Evolutionary conservation across 30 jellyfish, hydroid and myxozoan genomes (phyloP).

Genomic region (Pelagia noctiluca): DNA sequence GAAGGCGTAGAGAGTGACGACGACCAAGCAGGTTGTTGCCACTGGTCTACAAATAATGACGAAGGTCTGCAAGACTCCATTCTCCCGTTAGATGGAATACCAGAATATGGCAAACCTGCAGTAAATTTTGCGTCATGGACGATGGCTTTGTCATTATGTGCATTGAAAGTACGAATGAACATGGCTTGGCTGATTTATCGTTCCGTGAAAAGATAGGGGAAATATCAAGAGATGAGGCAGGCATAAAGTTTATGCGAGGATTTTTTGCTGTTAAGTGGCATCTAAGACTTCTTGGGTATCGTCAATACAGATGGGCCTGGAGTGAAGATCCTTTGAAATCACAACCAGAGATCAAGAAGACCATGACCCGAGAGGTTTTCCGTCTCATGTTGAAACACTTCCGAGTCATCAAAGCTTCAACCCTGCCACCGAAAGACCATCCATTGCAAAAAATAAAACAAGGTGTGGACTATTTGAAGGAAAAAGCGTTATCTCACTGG

Average conservation of each 20-base stretch:
- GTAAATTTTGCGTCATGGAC: too few species aligned
- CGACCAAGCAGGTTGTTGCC: too few species aligned
- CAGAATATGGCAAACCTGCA: too few species aligned
- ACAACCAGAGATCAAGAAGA: not conserved
- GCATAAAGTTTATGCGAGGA: not conserved
- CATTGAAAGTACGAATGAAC: not conserved
- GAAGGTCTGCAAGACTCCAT: too few species aligned
- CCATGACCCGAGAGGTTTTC: too few species aligned
- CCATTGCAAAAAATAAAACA: not conserved
- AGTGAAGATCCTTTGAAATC: not conserved
- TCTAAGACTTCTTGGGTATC: not conserved
- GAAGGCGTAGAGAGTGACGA: too few species aligned
- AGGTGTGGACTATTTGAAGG: not conserved
- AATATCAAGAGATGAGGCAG: not conserved
- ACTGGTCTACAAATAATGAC: too few species aligned
- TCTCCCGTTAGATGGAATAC: too few species aligned
- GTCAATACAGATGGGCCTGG: not conserved
- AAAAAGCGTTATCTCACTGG: not conserved
- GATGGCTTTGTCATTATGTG: not conserved
- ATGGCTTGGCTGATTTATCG: not conserved
- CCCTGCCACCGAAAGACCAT: too few species aligned
- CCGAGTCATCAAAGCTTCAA: too few species aligned
- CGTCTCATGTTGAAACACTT: too few species aligned
- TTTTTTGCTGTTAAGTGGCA: too few species aligned
- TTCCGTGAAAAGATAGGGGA: not conserved